These are phyloP conservation scores for Campoplex capitator DNA, from an alignment of 2,888 invertebrate species.

Conservation along the genomic window DNA sequence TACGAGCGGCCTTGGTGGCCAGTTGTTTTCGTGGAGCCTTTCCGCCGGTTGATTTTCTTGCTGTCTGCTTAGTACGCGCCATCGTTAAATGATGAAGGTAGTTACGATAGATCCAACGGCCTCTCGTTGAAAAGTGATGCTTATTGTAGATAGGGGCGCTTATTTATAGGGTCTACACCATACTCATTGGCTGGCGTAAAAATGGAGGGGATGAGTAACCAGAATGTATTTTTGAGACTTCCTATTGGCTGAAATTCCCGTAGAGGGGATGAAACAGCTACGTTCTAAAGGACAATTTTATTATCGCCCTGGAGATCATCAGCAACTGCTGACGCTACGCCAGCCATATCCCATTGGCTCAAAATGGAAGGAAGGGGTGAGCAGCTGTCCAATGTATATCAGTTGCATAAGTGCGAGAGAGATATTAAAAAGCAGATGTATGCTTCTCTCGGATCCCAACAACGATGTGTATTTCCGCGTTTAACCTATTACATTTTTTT, in stretches of 20 bases:
- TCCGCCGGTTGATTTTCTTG: constrained; percentile 3
- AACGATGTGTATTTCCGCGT: neutral
- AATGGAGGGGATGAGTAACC: neutral
- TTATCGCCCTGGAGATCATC: neutral
- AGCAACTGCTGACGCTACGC: neutral
- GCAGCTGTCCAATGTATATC: neutral
- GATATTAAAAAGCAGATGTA: neutral
- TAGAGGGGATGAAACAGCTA: neutral
- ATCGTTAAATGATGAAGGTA: neutral
- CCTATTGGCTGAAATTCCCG: neutral
- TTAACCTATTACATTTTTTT: neutral
- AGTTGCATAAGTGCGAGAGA: no score
- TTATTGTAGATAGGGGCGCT: no score
- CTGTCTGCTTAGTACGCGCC: constrained; percentile 26
- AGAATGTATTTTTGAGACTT: neutral
- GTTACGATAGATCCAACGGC: no score
- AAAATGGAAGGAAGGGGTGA: neutral
- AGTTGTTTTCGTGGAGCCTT: constrained; percentile 13
- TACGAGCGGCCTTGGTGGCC: constrained; percentile 18
- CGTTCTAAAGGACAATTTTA: neutral
- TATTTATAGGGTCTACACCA: neutral
- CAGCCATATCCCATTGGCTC: neutral
- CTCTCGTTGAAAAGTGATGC: no score
- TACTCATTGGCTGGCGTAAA: neutral
- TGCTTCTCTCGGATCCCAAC: neutral